These are phyloP conservation scores for Cataglyphis hispanica DNA, from an alignment of 1,140 invertebrate species.

Conservation along the genomic window DNA sequence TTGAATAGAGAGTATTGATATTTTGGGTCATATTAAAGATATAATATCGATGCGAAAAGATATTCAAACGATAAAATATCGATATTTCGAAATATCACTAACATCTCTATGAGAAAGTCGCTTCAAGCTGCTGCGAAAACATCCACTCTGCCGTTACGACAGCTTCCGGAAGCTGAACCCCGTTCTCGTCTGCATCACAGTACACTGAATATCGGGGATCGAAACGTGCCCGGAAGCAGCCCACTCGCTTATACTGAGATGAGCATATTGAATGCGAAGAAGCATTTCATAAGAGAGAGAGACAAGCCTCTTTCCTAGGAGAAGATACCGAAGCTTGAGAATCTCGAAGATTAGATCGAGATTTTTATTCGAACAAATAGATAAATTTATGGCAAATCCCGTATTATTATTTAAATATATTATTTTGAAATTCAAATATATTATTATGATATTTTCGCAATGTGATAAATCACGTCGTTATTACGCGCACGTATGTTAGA, in stretches of 20 bases:
- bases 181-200: neutral
- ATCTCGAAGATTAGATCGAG: slow-evolving; percentile 30
- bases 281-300: slow-evolving; percentile 33
- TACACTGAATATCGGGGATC: slow-evolving; percentile 36
- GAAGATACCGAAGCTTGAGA: neutral
- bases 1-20: neutral
- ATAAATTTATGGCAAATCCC: neutral
- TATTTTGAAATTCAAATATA: no score
- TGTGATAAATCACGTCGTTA: neutral
- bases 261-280: slow-evolving; percentile 42
- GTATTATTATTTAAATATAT: neutral
- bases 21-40: neutral
- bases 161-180: slow-evolving; percentile 25
- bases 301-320: neutral
- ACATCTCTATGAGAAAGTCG: slow-evolving; percentile 15
- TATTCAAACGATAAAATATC: neutral
- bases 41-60: neutral
- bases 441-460: slow-evolving; percentile 1
- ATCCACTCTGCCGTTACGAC: neutral
- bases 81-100: slow-evolving; percentile 17
- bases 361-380: slow-evolving; percentile 29
- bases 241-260: slow-evolving; percentile 20
- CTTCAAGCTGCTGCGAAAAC: slow-evolving; percentile 20
- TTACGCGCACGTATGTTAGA: neutral
- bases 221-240: slow-evolving; percentile 42